Conservation (phyloP, 2,888 invertebrate genomes). For the Imbricaverruca yamaguchii region DNA sequence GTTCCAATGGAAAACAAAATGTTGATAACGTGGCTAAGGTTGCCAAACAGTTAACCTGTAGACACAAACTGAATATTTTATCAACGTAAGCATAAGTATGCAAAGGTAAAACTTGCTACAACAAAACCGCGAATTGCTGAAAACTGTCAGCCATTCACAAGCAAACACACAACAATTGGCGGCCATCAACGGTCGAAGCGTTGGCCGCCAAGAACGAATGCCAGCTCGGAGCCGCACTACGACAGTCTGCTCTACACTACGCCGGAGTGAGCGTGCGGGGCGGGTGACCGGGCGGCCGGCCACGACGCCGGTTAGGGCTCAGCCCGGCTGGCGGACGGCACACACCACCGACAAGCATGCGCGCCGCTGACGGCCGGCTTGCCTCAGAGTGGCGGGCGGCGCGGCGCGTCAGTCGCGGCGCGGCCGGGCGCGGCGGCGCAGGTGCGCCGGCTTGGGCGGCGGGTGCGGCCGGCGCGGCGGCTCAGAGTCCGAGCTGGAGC, state of each 20-base stretch:
- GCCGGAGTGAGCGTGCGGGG: not conserved
- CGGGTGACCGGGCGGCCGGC: not conserved
- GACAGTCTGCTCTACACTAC: not conserved
- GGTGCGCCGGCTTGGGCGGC: conserved; percentile 9
- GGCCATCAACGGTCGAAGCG: too few relatives aligned
- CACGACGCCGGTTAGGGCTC: not conserved
- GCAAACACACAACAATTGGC: too few relatives aligned
- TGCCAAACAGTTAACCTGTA: too few relatives aligned
- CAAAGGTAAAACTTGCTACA: too few relatives aligned
- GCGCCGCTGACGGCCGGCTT: conserved; percentile 9
- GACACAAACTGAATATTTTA: too few relatives aligned
- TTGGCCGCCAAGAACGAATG: too few relatives aligned
- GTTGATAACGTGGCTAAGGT: too few relatives aligned
- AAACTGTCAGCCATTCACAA: too few relatives aligned
- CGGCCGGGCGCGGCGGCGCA: conserved; percentile 8
- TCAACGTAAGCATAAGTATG: too few relatives aligned
- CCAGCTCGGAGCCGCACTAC: too few relatives aligned
- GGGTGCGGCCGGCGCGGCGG: not conserved
- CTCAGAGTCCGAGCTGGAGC: conserved; percentile 7
- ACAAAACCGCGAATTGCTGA: too few relatives aligned
- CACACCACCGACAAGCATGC: not conserved
- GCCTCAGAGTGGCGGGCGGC: not conserved
- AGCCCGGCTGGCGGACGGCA: not conserved
- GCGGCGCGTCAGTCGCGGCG: not conserved
- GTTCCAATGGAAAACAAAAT: too few relatives aligned